Evolutionary conservation across 1,140 invertebrate species (phyloP).

Genomic region (Laupala kohalensis): DNA sequence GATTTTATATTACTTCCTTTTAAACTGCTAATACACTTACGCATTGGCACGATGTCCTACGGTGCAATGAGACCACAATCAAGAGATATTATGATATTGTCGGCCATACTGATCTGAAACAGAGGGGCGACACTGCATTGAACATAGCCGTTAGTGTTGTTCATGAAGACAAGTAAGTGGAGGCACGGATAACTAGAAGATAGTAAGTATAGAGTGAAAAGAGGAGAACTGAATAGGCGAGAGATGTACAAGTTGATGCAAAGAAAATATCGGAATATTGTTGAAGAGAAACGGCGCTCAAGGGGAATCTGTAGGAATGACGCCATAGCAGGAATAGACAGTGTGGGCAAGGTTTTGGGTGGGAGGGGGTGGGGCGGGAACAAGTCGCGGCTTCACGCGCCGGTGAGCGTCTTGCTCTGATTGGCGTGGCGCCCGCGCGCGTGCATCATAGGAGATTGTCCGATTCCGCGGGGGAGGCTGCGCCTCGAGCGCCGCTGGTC

Average conservation of each 20-base stretch:
- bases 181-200: no score
- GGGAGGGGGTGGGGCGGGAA: neutral
- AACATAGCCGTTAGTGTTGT: neutral
- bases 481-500: neutral
- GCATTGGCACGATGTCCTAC: no score
- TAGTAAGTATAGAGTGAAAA: no score
- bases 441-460: neutral
- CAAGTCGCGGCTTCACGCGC: neutral
- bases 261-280: neutral
- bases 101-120: no score
- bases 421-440: neutral
- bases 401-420: neutral
- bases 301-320: neutral
- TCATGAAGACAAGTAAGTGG: neutral
- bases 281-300: neutral
- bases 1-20: no score
- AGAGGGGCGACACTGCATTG: neutral
- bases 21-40: no score
- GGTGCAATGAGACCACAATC: no score
- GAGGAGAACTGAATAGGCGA: no score
- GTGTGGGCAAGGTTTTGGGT: neutral
- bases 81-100: no score
- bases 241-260: no score
- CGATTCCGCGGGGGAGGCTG: neutral
- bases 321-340: neutral